Percentiles rank a stretch among this genome's conserved stretches.
phyloP scores from a whole-genome alignment of 2,888 invertebrate genomes.

The Atethmia centrago region DNA sequence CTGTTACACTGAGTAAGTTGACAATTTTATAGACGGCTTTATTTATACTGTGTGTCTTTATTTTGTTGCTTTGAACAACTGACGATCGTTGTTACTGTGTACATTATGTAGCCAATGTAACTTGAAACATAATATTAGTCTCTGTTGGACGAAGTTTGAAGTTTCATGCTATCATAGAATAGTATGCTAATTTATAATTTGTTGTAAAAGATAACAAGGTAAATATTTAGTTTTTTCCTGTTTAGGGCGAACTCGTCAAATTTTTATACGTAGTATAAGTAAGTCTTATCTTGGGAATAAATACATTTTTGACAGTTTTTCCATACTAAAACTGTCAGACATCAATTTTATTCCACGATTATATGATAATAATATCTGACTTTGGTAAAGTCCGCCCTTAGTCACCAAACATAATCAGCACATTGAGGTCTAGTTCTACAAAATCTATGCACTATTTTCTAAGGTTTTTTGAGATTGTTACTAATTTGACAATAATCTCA shows the following conservation, averaged over 20 bases:
- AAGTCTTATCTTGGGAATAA: not conserved
- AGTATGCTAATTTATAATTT: too few relatives aligned
- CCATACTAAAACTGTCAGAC: not conserved
- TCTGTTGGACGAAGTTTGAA: too few relatives aligned
- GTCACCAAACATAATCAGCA: not conserved
- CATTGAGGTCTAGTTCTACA: not conserved
- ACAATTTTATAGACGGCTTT: not conserved
- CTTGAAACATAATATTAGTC: too few relatives aligned
- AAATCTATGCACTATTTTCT: not conserved
- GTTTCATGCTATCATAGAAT: too few relatives aligned
- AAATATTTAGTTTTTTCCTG: too few relatives aligned
- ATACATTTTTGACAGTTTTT: not conserved
- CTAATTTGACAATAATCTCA: not conserved
- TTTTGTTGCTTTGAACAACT: not conserved
- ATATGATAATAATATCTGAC: not conserved
- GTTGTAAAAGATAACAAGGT: not conserved
- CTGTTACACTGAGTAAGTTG: slow-evolving; percentile 8
- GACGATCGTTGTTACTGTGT: not conserved
- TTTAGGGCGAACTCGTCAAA: too few relatives aligned
- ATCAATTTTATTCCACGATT: not conserved
- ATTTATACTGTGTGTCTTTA: slow-evolving; percentile 2
- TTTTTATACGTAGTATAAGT: not conserved
- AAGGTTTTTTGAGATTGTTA: not conserved
- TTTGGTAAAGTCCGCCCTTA: not conserved
- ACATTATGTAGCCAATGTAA: not conserved